Evolutionary conservation across 2,888 invertebrate species (phyloP), one percentile per base, ranked within the genome.

Genomic region (Athalia rosae): DNA sequence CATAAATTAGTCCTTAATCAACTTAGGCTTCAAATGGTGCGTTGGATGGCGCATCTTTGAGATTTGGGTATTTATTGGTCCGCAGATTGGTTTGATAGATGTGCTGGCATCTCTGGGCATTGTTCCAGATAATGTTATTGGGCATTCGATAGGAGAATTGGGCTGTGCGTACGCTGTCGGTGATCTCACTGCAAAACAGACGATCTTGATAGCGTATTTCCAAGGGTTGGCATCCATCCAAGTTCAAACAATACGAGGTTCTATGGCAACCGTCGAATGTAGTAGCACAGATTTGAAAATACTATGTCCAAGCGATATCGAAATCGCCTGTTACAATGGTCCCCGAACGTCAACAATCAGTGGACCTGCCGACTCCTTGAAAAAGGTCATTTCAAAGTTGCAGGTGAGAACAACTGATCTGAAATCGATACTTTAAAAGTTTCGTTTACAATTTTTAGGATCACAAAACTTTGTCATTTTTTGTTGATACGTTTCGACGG

Each of bases 301-400:
- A 53, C 91, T 95, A 82, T 92, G 95, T 77, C 96, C 97, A 0
- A 91, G 93, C 3, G 94, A 94, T 66, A 94, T 98, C 58, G 95
- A 95, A 83, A 94, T 97, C 3, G 96, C 97, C 0, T 98, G 97
- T 85, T 97, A 96, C 90, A 98, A 98, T 87, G 93, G 95, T 0
- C 92, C 93, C 0, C 95, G 96, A 83, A 97, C 95, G 64, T 95
- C 96, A 76, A 98, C 97, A 13, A 94, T 98, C 82, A 97, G 98
- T 0, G 98, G 98, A 0, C 96, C 96, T 0, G 92, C 93, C 53
- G 94, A 94, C 3, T 91, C 92, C 64, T 93, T 96, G 86, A 91
- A 92, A 82, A 88, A 85, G 64, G 95, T 96, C 86, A 93, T 96
- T 0, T 92, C 91, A 1, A 91, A 93, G 80, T 88, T 96, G 41